These are phyloP conservation scores for Callionymus lyra DNA, from an alignment of 2,113 vertebrate species.

Conservation along the genomic window DNA sequence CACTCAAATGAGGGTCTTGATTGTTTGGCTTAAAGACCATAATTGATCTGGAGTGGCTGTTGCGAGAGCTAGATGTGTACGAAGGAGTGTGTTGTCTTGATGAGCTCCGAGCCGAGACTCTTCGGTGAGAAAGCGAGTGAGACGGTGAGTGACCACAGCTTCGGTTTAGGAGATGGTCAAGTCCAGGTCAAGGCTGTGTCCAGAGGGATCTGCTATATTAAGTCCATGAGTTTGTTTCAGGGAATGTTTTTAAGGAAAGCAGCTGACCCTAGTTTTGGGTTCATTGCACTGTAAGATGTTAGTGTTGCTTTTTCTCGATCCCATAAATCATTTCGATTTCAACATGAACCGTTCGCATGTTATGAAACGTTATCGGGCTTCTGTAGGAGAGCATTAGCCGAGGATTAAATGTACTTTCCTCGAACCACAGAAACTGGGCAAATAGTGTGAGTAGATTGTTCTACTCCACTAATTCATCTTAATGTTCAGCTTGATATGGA, in stretches of 20 bases:
- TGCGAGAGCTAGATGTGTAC: constrained; percentile 17
- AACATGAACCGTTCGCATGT: constrained; percentile 18
- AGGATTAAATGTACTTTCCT: constrained; percentile 19
- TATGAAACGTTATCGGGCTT: constrained; percentile 34
- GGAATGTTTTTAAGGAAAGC: constrained; percentile 64
- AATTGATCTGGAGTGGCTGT: constrained; percentile 57
- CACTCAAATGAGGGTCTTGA: constrained; percentile 30
- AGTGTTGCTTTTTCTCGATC: constrained; percentile 46
- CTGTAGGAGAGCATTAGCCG: constrained; percentile 13
- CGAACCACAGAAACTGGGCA: constrained; percentile 35
- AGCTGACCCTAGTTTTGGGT: constrained; percentile 62
- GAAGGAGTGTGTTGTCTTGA: constrained; percentile 53
- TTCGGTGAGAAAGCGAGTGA: constrained; percentile 48
- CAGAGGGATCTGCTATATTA: constrained; percentile 60
- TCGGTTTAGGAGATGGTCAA: constrained; percentile 45
- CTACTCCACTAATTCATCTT: constrained; percentile 23
- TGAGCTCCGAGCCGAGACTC: constrained; percentile 49
- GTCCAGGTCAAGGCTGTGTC: constrained; percentile 60
- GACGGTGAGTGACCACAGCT: constrained; percentile 61
- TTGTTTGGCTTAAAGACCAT: constrained; percentile 40
- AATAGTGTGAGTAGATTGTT: constrained; percentile 32
- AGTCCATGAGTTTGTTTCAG: constrained; percentile 64
- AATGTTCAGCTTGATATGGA: constrained; percentile 16
- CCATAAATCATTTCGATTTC: constrained; percentile 28
- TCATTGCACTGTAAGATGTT: constrained; percentile 56